A percentile compares a stretch with the other conserved stretches of the same genome.
phyloP scores from a whole-genome alignment of 1,140 invertebrate genomes.

The Rhagoletis zephyria region DNA sequence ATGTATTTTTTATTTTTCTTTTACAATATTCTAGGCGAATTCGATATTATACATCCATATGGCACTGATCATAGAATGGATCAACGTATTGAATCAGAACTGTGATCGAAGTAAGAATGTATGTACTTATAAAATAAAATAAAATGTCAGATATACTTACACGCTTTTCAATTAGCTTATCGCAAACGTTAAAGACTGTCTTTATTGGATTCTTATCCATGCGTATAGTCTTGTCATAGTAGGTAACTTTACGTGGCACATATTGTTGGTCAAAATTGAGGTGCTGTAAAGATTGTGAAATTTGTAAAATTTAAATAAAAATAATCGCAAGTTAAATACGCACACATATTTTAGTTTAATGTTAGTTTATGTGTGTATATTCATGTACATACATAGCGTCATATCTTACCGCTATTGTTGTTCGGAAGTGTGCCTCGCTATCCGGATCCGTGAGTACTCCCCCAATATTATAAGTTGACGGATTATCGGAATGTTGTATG shows the following conservation, averaged over 20 bases:
- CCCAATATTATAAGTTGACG: constrained; percentile 83
- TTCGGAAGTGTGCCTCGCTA: constrained; percentile 83
- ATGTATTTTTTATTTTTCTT: constrained; percentile 55
- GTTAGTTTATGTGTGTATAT: background rate
- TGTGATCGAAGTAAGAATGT: background rate
- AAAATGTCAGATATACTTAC: constrained; percentile 74
- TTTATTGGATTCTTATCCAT: constrained; percentile 96
- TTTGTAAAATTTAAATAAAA: constrained; percentile 40
- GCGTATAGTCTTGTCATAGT: constrained; percentile 87
- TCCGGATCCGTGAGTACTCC: constrained; percentile 88
- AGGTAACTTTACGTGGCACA: constrained; percentile 86
- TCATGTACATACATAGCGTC: background rate
- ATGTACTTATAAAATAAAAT: background rate
- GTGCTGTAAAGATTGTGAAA: constrained; percentile 60
- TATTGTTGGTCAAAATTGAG: constrained; percentile 85
- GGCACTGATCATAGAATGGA: constrained; percentile 55
- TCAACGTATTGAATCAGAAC: constrained; percentile 18
- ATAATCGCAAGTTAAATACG: constrained; percentile 54
- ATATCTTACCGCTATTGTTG: constrained; percentile 84
- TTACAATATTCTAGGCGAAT: constrained; percentile 46
- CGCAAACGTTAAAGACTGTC: constrained; percentile 93
- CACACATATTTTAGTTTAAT: background rate
- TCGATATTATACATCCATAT: constrained; percentile 51
- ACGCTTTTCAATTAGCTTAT: constrained; percentile 85
- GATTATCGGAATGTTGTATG: constrained; percentile 45